Evolutionary conservation across 2,797 vertebrate genomes (phyloP).

Genomic region (Lagocephalus sceleratus): DNA sequence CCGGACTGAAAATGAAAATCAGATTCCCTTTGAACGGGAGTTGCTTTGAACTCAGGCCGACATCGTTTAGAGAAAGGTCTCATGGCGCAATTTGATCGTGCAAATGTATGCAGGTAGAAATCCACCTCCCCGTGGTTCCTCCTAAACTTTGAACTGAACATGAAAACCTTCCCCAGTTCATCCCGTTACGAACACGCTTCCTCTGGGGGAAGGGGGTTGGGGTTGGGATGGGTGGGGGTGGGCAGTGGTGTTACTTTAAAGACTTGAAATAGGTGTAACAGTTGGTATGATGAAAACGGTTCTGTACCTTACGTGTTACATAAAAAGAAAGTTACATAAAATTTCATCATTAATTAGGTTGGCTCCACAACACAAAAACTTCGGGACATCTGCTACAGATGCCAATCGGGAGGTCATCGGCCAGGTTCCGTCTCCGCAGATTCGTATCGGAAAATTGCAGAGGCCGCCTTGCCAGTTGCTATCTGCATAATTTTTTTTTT

Average conservation of each 20-base stretch:
- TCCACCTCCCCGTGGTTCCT: conserved; percentile 49
- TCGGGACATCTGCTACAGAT: neutral
- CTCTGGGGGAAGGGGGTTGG: conserved; percentile 36
- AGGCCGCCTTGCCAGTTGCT: conserved; percentile 9
- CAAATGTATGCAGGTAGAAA: conserved; percentile 63
- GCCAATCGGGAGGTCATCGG: conserved; percentile 8
- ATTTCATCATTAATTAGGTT: conserved; percentile 47
- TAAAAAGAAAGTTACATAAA: conserved; percentile 32
- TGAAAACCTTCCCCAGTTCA: conserved; percentile 58
- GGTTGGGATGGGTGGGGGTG: too few relatives aligned
- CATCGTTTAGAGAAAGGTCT: conserved; percentile 65
- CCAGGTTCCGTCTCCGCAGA: conserved; percentile 13
- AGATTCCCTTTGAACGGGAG: conserved; percentile 65
- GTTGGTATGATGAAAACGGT: conserved; percentile 54
- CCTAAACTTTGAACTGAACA: conserved; percentile 45
- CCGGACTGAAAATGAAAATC: conserved; percentile 64
- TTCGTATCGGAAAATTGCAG: conserved; percentile 16
- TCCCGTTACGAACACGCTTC: conserved; percentile 49
- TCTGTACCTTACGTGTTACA: conserved; percentile 39
- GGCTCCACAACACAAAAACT: conserved; percentile 7
- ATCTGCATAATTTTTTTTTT: conserved; percentile 56
- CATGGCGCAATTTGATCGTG: conserved; percentile 62
- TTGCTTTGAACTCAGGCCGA: conserved; percentile 65
- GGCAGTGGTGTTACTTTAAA: too few relatives aligned
- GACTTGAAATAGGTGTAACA: conserved; percentile 53